phyloP scores from a whole-genome alignment of 2,888 invertebrate genomes.

The Dromius quadrimaculatus region DNA sequence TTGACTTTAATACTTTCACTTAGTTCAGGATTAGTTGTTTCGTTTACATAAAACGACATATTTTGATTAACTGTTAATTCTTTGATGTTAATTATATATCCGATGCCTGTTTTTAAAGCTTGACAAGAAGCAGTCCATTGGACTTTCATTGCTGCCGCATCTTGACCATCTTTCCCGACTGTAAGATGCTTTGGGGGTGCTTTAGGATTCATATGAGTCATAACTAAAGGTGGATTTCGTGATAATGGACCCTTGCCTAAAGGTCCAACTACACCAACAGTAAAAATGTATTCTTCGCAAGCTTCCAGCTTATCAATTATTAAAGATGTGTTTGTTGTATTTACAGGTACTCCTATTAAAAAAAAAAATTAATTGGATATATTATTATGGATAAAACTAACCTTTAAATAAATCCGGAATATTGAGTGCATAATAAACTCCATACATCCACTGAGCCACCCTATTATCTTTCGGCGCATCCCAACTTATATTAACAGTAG shows the following conservation, averaged over 20 bases:
- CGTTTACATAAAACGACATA: conserved; percentile 67
- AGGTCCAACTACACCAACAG: conserved; percentile 76
- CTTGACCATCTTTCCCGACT: conserved; percentile 65
- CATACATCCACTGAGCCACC: conserved; percentile 75
- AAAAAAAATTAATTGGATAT: conserved; percentile 28
- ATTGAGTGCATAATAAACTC: conserved; percentile 77
- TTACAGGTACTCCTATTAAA: conserved; percentile 66
- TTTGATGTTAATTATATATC: conserved; percentile 71
- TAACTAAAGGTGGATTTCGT: conserved; percentile 67
- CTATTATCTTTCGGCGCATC: conserved; percentile 71
- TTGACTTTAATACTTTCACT: conserved; percentile 69
- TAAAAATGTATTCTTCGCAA: conserved; percentile 81
- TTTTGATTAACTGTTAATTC: conserved; percentile 67
- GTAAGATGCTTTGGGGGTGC: conserved; percentile 78
- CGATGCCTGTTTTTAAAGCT: conserved; percentile 65
- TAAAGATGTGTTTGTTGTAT: conserved; percentile 70
- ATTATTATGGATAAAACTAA: conserved; percentile 63
- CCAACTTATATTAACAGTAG: conserved; percentile 78
- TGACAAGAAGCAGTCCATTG: conserved; percentile 81
- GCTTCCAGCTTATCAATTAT: conserved; percentile 75
- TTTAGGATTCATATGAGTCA: conserved; percentile 74
- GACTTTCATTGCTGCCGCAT: conserved; percentile 70
- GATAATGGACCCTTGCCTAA: conserved; percentile 76
- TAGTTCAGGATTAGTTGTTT: conserved; percentile 68
- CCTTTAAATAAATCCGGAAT: conserved; percentile 73